Percentiles rank a stretch among this genome's conserved stretches.
Conservation (phyloP, 2,797 vertebrate genomes). For the Myotis vivesi region DNA sequence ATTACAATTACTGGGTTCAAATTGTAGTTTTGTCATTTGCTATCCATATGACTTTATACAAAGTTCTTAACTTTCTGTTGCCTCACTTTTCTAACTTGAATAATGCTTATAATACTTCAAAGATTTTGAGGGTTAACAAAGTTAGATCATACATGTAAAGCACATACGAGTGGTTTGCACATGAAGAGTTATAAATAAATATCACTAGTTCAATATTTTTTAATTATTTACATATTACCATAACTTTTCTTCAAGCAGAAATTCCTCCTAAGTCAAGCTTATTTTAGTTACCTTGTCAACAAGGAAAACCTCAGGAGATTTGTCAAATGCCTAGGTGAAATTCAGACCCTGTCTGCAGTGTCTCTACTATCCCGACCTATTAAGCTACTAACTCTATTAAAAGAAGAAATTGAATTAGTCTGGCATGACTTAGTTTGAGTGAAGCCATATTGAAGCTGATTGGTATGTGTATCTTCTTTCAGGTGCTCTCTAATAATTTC, state of each 20-base stretch:
- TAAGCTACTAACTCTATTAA: slow-evolving; percentile 59
- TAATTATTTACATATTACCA: background rate
- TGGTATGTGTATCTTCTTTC: slow-evolving; percentile 20
- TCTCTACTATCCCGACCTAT: slow-evolving; percentile 51
- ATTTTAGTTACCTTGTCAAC: slow-evolving; percentile 38
- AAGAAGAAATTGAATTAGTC: slow-evolving; percentile 61
- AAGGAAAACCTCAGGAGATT: slow-evolving; percentile 11
- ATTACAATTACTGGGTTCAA: background rate
- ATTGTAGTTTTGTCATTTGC: background rate
- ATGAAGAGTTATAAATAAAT: background rate
- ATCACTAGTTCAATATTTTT: background rate
- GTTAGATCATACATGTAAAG: background rate
- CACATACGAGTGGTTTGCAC: background rate
- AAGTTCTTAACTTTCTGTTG: background rate
- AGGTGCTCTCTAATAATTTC: slow-evolving; percentile 50
- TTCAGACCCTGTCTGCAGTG: background rate
- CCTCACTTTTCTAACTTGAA: background rate
- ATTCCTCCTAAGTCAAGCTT: background rate
- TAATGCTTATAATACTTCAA: background rate
- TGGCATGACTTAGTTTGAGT: slow-evolving; percentile 46
- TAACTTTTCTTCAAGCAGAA: slow-evolving; percentile 29
- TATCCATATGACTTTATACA: background rate
- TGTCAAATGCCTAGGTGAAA: slow-evolving; percentile 46
- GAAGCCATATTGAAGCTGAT: slow-evolving; percentile 33
- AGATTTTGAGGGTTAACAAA: background rate